phyloP scores from a whole-genome alignment of 2,113 vertebrate species.

The Scomber colias region DNA sequence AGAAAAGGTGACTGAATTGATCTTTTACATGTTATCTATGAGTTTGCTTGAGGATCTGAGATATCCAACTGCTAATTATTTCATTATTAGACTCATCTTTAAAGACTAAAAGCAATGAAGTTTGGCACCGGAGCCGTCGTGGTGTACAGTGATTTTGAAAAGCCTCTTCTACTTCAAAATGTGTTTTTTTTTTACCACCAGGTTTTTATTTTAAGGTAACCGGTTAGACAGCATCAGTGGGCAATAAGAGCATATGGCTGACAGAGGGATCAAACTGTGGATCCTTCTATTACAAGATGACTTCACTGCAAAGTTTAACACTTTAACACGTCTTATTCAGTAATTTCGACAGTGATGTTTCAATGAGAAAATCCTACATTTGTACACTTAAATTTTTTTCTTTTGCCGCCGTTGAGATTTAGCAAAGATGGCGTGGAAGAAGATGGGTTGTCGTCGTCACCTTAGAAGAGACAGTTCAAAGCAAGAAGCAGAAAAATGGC shows the following conservation, averaged over 20 bases:
- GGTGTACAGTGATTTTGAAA: no score
- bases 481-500: conserved; percentile 63
- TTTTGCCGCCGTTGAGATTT: conserved; percentile 3
- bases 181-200: no score
- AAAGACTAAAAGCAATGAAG: no score
- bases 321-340: not conserved
- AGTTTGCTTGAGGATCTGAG: no score
- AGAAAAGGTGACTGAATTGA: no score
- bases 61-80: no score
- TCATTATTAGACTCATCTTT: no score
- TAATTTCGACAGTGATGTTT: conserved; percentile 29
- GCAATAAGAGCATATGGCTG: not conserved
- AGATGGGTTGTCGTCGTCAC: conserved; percentile 3
- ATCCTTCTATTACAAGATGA: not conserved
- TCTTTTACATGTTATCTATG: no score
- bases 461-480: conserved; percentile 35
- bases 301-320: not conserved
- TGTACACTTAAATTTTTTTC: not conserved
- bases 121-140: no score
- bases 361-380: conserved; percentile 35
- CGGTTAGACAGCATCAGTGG: not conserved
- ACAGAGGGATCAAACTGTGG: not conserved
- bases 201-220: no score
- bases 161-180: no score
- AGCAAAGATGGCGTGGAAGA: conserved; percentile 5